These are phyloP conservation scores for Phoxinus phoxinus DNA, from an alignment of 2,113 vertebrate genomes.

Conservation along the genomic window DNA sequence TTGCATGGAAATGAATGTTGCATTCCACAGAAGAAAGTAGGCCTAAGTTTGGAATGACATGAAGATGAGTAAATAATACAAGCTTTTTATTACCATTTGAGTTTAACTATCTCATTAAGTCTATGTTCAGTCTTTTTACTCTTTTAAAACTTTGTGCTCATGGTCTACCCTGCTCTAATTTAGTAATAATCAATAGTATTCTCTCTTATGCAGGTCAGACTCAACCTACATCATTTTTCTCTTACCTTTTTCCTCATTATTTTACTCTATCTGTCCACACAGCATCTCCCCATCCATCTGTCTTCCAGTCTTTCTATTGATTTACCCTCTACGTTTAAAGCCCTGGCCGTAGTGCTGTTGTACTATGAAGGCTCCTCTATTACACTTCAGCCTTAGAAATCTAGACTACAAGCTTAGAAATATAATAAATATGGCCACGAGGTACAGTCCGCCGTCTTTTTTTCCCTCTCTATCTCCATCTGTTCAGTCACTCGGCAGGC, in stretches of 20 bases:
- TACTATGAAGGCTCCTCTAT: slow-evolving; percentile 25
- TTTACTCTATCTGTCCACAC: slow-evolving; percentile 65
- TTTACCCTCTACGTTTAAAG: slow-evolving; percentile 30
- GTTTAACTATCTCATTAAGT: neutral
- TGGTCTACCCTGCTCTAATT: slow-evolving; percentile 55
- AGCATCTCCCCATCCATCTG: slow-evolving; percentile 17
- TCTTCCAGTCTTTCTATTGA: slow-evolving; percentile 45
- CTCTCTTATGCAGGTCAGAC: slow-evolving; percentile 70
- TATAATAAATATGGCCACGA: slow-evolving; percentile 48
- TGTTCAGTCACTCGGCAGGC: slow-evolving; percentile 61
- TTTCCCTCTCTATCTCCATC: slow-evolving; percentile 44
- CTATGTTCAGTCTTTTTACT: slow-evolving; percentile 5
- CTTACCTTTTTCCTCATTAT: slow-evolving; percentile 56
- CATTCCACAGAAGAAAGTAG: neutral
- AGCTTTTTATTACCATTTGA: neutral
- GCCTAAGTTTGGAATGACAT: neutral
- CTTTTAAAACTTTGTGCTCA: neutral
- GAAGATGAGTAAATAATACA: neutral
- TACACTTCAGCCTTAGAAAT: slow-evolving; percentile 26
- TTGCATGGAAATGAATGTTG: neutral
- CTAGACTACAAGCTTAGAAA: slow-evolving; percentile 44
- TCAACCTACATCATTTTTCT: slow-evolving; percentile 57
- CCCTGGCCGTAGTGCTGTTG: slow-evolving; percentile 28
- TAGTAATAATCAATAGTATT: slow-evolving; percentile 71
- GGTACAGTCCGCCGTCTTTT: slow-evolving; percentile 38